These are phyloP conservation scores for Lasiommata megera DNA, from an alignment of 2,888 invertebrate species.

Conservation along the genomic window DNA sequence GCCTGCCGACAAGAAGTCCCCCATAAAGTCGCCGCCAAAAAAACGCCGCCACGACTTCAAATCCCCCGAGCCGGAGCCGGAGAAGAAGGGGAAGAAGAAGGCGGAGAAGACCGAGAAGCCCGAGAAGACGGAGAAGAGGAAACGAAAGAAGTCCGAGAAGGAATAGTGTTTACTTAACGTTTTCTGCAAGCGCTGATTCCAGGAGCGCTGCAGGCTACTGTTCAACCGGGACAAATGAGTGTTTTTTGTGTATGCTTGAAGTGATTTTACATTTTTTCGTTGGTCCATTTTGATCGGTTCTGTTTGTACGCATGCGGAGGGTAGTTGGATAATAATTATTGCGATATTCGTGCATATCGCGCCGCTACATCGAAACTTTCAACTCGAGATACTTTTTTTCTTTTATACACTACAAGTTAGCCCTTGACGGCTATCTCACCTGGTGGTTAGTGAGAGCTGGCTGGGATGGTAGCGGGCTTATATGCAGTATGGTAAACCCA, in stretches of 20 bases:
- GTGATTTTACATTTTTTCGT: not conserved
- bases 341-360: not conserved
- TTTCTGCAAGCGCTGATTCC: conserved; percentile 51
- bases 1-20: conserved; percentile 49
- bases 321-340: not conserved
- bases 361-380: no score
- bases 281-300: not conserved
- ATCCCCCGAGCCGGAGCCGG: conserved; percentile 50
- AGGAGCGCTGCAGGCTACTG: conserved; percentile 30
- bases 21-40: conserved; percentile 59
- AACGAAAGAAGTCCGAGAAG: conserved; percentile 66
- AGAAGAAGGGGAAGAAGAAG: conserved; percentile 45
- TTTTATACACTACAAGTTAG: no score
- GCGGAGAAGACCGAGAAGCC: conserved; percentile 41
- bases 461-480: no score
- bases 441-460: no score
- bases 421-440: no score
- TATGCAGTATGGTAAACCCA: no score
- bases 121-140: conserved; percentile 46
- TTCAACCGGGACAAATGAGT: conserved; percentile 33
- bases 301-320: not conserved
- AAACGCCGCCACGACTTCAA: conserved; percentile 55
- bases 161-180: conserved; percentile 73
- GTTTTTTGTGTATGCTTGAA: not conserved
- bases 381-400: no score